Percentiles rank a stretch among this genome's conserved stretches.
Evolutionary conservation across 2,888 invertebrate genomes (phyloP).

Genomic region (Drosophila hawaiiensis): DNA sequence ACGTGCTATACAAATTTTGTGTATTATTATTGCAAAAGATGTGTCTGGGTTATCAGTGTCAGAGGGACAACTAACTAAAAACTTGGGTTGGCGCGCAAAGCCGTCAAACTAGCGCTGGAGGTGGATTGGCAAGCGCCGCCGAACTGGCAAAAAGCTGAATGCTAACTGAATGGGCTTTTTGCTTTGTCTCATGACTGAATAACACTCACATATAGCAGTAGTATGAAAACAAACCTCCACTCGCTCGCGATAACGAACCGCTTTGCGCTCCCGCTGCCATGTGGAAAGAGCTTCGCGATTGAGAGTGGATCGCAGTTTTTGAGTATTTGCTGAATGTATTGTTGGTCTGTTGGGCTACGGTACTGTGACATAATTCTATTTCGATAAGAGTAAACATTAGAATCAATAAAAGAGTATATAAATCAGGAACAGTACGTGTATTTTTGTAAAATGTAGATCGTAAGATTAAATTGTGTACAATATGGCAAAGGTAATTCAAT

Average conservation of each 20-base stretch:
- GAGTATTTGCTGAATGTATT: conserved; percentile 36
- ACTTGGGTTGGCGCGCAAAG: conserved; percentile 25
- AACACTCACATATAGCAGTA: conserved; percentile 42
- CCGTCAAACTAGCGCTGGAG: conserved; percentile 27
- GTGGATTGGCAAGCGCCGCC: conserved; percentile 56
- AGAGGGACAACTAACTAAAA: conserved; percentile 7
- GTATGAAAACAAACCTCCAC: conserved; percentile 14
- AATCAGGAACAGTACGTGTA: conserved; percentile 6
- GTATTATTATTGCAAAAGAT: not conserved
- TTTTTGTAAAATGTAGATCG: conserved; percentile 20
- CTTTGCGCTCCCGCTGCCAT: conserved; percentile 40
- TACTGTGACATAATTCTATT: conserved; percentile 45
- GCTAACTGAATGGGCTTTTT: conserved; percentile 59
- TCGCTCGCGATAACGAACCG: conserved; percentile 49
- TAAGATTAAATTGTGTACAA: conserved; percentile 18
- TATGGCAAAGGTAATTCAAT: not conserved
- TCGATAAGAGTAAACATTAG: conserved; percentile 31
- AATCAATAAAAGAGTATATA: conserved; percentile 20
- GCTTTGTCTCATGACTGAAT: conserved; percentile 51
- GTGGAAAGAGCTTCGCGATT: conserved; percentile 37
- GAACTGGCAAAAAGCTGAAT: conserved; percentile 72
- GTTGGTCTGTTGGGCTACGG: not conserved
- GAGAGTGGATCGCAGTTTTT: conserved; percentile 46
- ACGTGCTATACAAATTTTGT: not conserved
- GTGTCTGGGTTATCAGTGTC: conserved; percentile 10